Evolutionary conservation across 2,113 vertebrate genomes (phyloP).

Genomic region (Elaphurus davidianus): DNA sequence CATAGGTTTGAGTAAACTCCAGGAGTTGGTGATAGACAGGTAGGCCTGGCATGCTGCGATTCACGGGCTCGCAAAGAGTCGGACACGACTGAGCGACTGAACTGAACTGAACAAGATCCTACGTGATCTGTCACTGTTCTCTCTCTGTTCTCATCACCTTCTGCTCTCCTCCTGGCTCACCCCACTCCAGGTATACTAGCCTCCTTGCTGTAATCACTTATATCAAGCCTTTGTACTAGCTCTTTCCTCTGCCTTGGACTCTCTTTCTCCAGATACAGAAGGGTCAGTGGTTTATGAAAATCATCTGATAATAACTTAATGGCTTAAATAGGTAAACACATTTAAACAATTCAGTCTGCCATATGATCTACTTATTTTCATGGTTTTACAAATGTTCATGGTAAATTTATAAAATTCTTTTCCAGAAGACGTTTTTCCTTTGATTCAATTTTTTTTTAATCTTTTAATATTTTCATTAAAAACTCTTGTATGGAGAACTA

Average conservation of each 20-base stretch:
- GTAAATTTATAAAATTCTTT: background rate
- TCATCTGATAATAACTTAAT: background rate
- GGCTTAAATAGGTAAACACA: background rate
- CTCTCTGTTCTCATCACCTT: background rate
- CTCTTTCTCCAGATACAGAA: background rate
- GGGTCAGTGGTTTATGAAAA: background rate
- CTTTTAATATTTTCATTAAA: slow-evolving; percentile 8
- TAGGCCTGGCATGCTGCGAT: too few species aligned
- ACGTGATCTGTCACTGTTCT: background rate
- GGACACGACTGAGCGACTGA: too few species aligned
- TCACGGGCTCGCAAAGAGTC: too few species aligned
- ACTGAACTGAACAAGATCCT: too few species aligned
- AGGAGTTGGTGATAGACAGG: too few species aligned
- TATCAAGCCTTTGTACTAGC: background rate
- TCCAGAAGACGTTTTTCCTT: background rate
- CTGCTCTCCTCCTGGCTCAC: background rate
- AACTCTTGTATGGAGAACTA: background rate
- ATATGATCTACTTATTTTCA: background rate
- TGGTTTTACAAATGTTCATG: background rate
- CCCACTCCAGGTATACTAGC: background rate
- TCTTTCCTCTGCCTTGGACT: background rate
- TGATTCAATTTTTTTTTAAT: background rate
- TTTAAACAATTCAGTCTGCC: background rate
- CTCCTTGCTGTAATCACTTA: background rate
- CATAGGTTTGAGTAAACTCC: too few species aligned